Evolutionary conservation across 2,113 vertebrate species (phyloP).

Genomic region (Gobiocypris rarus): DNA sequence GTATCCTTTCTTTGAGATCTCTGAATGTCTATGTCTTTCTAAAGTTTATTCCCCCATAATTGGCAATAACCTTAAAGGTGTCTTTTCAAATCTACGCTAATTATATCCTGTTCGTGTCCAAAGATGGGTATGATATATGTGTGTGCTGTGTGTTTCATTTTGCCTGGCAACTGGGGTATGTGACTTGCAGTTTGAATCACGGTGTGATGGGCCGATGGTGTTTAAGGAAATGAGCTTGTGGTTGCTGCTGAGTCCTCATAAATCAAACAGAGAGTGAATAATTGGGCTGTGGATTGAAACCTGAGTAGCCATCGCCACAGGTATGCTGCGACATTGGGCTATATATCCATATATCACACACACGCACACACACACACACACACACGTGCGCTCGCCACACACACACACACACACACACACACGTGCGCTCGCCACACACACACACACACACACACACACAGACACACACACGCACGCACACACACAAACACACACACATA

Average conservation of each 20-base stretch:
- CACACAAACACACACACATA: not conserved
- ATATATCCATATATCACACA: constrained; percentile 55
- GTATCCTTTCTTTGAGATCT: not conserved
- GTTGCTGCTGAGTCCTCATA: constrained; percentile 52
- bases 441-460: not conserved
- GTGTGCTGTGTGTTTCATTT: not conserved
- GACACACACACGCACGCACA: not conserved
- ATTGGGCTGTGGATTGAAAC: constrained; percentile 58
- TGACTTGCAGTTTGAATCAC: constrained; percentile 31
- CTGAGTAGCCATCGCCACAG: constrained; percentile 52
- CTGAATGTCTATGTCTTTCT: not conserved
- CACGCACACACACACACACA: constrained; percentile 1
- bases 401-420: not conserved
- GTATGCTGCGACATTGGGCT: constrained; percentile 48
- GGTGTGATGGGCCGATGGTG: constrained; percentile 39
- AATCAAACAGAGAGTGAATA: constrained; percentile 61
- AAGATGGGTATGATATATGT: not conserved
- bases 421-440: too few relatives aligned
- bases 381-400: too few relatives aligned
- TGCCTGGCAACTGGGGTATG: not conserved
- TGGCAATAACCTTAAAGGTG: not conserved
- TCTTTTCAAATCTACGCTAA: constrained; percentile 10
- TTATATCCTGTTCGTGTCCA: not conserved
- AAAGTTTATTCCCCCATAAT: not conserved
- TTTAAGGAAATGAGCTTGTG: constrained; percentile 63